Conservation (phyloP, 2,888 invertebrate species). For the Hydropsyche betteni region DNA sequence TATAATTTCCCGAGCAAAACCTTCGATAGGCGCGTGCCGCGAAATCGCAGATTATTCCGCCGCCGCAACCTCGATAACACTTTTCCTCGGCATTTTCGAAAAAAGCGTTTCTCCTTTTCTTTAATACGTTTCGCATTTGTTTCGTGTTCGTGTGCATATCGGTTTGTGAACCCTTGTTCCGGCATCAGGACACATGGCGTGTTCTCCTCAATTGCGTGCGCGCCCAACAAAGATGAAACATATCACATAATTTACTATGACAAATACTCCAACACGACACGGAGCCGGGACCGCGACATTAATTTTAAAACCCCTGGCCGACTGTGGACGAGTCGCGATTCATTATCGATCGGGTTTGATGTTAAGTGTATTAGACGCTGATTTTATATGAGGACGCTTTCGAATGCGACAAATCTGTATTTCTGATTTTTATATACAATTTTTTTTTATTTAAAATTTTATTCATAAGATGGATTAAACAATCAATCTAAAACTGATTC, state of each 20-base stretch:
- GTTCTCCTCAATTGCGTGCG: slow-evolving; percentile 40
- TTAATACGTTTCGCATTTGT: no score
- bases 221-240: slow-evolving; percentile 48
- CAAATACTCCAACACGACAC: slow-evolving; percentile 49
- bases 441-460: background rate
- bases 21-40: no score
- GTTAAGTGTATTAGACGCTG: background rate
- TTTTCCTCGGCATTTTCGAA: no score
- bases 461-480: no score
- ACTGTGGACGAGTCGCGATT: slow-evolving; percentile 18
- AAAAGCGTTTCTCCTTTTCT: no score
- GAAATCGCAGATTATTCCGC: no score
- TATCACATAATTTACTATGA: slow-evolving; percentile 50
- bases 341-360: slow-evolving; percentile 28
- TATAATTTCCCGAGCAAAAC: no score
- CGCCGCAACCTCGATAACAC: no score
- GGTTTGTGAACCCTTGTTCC: slow-evolving; percentile 24
- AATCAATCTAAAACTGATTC: no score
- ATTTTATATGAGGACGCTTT: no score
- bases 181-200: slow-evolving; percentile 33
- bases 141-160: background rate
- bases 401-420: background rate
- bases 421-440: background rate
- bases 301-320: slow-evolving; percentile 45
- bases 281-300: slow-evolving; percentile 43